Conservation (phyloP, 1,140 invertebrate species). For the Nylanderia fulva region DNA sequence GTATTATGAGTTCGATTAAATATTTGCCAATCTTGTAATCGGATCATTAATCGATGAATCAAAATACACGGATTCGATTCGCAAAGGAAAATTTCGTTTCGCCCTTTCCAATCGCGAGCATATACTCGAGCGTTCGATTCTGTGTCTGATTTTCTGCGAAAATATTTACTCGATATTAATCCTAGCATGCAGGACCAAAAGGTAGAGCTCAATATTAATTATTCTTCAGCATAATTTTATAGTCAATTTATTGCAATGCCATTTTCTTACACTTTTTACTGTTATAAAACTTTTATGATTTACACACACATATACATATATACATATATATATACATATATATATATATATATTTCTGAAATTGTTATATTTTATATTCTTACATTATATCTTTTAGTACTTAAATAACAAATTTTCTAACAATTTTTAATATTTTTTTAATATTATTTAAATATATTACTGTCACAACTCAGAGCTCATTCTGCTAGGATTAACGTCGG, state of each 20-base stretch:
- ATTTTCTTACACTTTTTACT: background rate
- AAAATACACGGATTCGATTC: background rate
- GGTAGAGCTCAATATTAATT: background rate
- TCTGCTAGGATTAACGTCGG: conserved; percentile 14
- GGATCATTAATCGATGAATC: conserved; percentile 11
- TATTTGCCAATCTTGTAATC: conserved; percentile 39
- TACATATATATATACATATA: no score
- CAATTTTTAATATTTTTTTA: background rate
- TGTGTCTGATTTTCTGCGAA: background rate
- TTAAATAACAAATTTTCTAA: conserved; percentile 5
- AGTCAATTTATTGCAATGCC: conserved; percentile 2
- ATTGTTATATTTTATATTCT: conserved; percentile 2
- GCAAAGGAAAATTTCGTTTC: background rate
- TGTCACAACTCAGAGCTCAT: background rate
- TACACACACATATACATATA: no score
- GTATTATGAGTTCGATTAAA: conserved; percentile 31
- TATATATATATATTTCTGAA: background rate
- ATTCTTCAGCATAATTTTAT: conserved; percentile 33
- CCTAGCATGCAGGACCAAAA: conserved; percentile 2
- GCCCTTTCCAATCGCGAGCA: background rate
- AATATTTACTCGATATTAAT: conserved; percentile 1
- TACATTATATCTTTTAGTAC: background rate
- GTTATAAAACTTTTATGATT: conserved; percentile 21
- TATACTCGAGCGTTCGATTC: background rate
- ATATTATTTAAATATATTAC: no score